Base-by-base conservation (phyloP, 2,797 vertebrate genomes). In the Spinus olivaceus region DNA sequence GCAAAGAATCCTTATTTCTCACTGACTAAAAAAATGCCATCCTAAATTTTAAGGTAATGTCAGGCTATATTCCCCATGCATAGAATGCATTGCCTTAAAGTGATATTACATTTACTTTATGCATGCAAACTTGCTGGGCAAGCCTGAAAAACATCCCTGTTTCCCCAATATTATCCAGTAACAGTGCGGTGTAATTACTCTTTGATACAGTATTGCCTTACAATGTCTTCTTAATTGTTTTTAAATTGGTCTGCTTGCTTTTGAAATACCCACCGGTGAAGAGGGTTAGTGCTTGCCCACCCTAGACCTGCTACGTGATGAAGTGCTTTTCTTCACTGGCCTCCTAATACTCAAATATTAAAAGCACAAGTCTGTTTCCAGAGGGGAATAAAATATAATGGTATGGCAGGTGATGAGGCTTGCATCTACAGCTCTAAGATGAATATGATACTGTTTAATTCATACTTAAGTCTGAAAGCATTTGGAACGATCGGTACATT, bases 391-490 rank as follows among this genome's bases (percentile, higher is more conserved):
- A 95, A 93, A 92, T 61, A 57, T 50, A 81, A 70, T 47, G 56
- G 57, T 65, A 6, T 90, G 90, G 78, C 54, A 92, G 82, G 92
- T 85, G 61, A 74, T 90, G 70, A 78, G 44, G 33, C 39, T 89
- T 94, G 42, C 78, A 90, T 92, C 88, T 96, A 44, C 91, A 96
- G 56, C 69, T 94, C 60, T 53, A 94, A 96, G 93, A 97, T 88
- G 33, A 95, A 91, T 95, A 88, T 88, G 51, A 24, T 79, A 70
- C 90, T 96, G 21, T 92, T 96, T 96, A 90, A 96, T 96, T 95
- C 81, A 94, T 96, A 32, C 42, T 94, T 90, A 86, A 94, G 53
- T 95, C 67, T 90, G 91, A 96, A 97, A 95, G 73, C 73, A 94
- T 96, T 97, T 94, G 94, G 86, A 96, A 78, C 5, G 56, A 95